Evolutionary conservation across 1,140 invertebrate species (phyloP).

Genomic region (Matsumurasca onukii): DNA sequence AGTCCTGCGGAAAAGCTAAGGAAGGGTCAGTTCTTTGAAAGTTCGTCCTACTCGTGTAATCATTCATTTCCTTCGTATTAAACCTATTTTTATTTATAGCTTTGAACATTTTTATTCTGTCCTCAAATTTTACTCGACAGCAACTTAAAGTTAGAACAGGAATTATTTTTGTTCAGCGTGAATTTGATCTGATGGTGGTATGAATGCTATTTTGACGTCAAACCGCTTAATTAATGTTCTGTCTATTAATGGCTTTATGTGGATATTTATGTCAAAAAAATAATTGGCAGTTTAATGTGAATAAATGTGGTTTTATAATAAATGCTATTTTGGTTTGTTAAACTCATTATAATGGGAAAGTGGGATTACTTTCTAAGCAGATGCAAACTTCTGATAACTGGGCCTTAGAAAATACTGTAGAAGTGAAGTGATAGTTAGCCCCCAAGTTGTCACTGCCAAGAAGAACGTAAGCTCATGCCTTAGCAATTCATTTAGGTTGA

Average conservation of each 20-base stretch:
- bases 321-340: not conserved
- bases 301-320: not conserved
- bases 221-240: not conserved
- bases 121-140: not conserved
- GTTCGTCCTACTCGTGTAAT: slow-evolving; percentile 23
- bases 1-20: not conserved
- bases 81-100: slow-evolving; percentile 25
- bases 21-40: slow-evolving; percentile 22
- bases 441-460: not conserved
- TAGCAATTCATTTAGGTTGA: slow-evolving; percentile 16
- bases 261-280: not conserved
- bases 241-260: not conserved
- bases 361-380: not conserved
- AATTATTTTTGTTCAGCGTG: not conserved
- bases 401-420: not conserved
- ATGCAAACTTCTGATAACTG: not conserved
- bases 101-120: slow-evolving; percentile 15
- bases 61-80: slow-evolving; percentile 25
- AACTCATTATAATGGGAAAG: not conserved
- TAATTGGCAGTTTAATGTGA: not conserved
- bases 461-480: slow-evolving; percentile 7
- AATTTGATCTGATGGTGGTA: not conserved
- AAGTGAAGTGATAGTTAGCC: not conserved
- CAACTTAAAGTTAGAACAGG: not conserved
- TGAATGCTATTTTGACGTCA: not conserved